A percentile compares a stretch with the other conserved stretches of the same genome.
phyloP scores from a whole-genome alignment of 1,140 invertebrate species.

The Dysdera silvatica region DNA sequence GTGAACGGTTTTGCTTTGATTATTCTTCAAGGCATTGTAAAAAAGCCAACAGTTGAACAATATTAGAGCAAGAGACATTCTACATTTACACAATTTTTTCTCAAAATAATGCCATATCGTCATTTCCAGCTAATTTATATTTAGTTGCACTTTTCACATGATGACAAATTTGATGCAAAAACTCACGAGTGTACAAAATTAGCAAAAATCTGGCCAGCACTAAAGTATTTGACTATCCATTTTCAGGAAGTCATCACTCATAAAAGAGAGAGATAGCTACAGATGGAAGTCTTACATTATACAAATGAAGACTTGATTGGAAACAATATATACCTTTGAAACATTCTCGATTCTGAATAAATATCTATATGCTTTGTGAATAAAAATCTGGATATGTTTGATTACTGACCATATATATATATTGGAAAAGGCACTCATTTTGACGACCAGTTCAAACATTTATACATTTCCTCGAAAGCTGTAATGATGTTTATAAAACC shows the following conservation, averaged over 20 bases:
- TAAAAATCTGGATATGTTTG: slow-evolving; percentile 9
- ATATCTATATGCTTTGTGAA: slow-evolving; percentile 1
- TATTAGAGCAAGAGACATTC: background rate
- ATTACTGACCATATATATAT: slow-evolving; percentile 1
- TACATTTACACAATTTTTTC: too few relatives aligned
- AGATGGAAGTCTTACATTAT: background rate
- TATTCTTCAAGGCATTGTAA: slow-evolving; percentile 8
- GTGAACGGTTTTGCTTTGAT: background rate
- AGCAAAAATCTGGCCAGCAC: background rate
- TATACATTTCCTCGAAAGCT: background rate
- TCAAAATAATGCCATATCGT: too few relatives aligned
- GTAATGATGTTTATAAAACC: slow-evolving; percentile 3
- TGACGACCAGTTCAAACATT: background rate
- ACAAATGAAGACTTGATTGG: background rate
- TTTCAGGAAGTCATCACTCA: slow-evolving; percentile 3
- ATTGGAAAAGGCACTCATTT: background rate
- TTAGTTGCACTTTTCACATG: too few relatives aligned
- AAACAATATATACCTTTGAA: slow-evolving; percentile 7
- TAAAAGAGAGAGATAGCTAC: slow-evolving; percentile 6
- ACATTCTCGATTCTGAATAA: slow-evolving; percentile 11
- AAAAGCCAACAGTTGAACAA: slow-evolving; percentile 4
- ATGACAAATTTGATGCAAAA: too few relatives aligned
- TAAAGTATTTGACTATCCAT: background rate
- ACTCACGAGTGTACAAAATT: background rate
- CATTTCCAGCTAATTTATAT: too few relatives aligned